Evolutionary conservation across 1,140 invertebrate species (phyloP).

Genomic region (Myzus persicae): DNA sequence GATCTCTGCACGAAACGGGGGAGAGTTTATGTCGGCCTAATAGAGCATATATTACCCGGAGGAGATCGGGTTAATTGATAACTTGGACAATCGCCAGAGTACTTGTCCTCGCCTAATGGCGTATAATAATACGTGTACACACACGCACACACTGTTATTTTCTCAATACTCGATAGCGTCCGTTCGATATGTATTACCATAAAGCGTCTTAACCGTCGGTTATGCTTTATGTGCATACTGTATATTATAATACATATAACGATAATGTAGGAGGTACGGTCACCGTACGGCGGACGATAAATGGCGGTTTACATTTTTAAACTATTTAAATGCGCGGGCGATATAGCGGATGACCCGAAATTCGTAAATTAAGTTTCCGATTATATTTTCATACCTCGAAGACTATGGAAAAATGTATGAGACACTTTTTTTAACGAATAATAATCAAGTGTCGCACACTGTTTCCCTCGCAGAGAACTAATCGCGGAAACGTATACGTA

Average conservation of each 20-base stretch:
- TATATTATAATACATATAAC: background rate
- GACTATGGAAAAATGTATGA: background rate
- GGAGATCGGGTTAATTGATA: slow-evolving; percentile 16
- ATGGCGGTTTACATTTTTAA: background rate
- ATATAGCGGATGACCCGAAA: background rate
- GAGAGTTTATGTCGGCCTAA: background rate
- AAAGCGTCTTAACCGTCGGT: background rate
- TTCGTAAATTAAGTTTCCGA: background rate
- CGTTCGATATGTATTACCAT: background rate
- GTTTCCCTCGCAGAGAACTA: background rate
- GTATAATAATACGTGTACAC: background rate
- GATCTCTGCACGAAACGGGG: background rate
- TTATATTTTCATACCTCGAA: background rate
- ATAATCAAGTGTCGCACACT: background rate
- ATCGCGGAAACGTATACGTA: background rate
- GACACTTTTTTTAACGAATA: background rate
- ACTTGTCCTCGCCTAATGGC: slow-evolving; percentile 10
- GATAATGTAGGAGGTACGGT: too few relatives aligned
- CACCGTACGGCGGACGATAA: background rate
- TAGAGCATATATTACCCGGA: slow-evolving; percentile 1
- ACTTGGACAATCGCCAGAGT: background rate
- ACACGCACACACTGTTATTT: background rate
- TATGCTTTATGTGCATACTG: background rate
- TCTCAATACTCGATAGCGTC: background rate
- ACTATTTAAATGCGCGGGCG: background rate